phyloP scores from a whole-genome alignment of 2,113 vertebrate genomes.

The Monopterus albus region DNA sequence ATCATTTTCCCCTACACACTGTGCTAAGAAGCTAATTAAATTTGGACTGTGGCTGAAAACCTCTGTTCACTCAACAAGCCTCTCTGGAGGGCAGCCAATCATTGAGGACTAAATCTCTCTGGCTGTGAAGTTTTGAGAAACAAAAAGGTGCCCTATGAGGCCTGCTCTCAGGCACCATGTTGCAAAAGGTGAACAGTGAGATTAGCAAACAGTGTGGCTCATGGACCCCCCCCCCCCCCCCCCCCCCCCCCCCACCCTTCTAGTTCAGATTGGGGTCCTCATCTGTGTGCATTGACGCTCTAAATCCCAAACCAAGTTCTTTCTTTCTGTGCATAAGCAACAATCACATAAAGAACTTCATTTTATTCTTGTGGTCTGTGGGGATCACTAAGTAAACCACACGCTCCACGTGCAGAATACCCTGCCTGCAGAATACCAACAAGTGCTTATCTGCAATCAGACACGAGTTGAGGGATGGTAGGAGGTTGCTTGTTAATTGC shows the following conservation, averaged over 20 bases:
- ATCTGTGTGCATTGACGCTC: conserved; percentile 4
- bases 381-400: conserved; percentile 17
- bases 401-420: conserved; percentile 1
- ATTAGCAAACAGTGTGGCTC: conserved; percentile 23
- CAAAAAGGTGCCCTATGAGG: conserved; percentile 35
- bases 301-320: conserved; percentile 28
- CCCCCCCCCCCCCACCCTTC: too few relatives aligned
- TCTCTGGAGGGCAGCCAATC: conserved; percentile 62
- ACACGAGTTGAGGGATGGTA: conserved; percentile 27
- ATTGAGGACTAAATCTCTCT: conserved; percentile 46
- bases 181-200: conserved; percentile 46
- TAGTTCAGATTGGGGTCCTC: conserved; percentile 37
- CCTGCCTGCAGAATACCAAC: conserved; percentile 19
- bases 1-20: conserved; percentile 38
- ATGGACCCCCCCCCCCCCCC: too few relatives aligned
- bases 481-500: conserved; percentile 49
- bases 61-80: conserved; percentile 50
- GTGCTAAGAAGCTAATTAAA: conserved; percentile 54
- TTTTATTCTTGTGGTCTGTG: not conserved
- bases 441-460: conserved; percentile 44
- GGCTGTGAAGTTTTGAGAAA: conserved; percentile 29
- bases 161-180: conserved; percentile 8
- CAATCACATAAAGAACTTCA: not conserved
- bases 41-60: conserved; percentile 43
- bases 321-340: conserved; percentile 1